These are phyloP conservation scores for Masticophis lateralis DNA, from an alignment of 2,797 vertebrate genomes.

Conservation along the genomic window DNA sequence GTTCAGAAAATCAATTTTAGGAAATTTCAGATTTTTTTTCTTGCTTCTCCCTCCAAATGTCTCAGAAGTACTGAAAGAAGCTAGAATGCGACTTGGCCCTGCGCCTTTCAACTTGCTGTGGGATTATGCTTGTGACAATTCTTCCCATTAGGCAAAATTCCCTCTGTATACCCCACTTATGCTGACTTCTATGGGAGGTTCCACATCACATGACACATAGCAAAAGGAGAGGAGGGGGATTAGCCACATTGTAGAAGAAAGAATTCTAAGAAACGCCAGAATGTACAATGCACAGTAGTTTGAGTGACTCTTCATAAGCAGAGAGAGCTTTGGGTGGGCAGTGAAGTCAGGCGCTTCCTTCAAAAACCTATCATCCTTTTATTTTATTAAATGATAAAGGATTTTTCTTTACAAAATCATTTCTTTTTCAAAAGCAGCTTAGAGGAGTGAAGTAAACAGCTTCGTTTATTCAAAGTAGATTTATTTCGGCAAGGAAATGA, in stretches of 20 bases:
- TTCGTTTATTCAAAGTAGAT: not conserved
- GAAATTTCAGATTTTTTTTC: not conserved
- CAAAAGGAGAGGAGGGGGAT: not conserved
- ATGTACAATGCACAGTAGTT: not conserved
- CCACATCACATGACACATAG: not conserved
- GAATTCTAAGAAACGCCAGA: not conserved
- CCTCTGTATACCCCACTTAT: not conserved
- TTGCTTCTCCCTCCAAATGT: not conserved
- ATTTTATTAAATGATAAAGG: not conserved
- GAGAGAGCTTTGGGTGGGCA: not conserved
- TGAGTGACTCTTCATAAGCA: not conserved
- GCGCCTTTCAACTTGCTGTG: not conserved
- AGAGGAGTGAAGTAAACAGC: not conserved
- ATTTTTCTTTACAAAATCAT: not conserved
- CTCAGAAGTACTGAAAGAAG: not conserved
- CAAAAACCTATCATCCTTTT: not conserved
- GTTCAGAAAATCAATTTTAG: not conserved
- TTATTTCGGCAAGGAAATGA: not conserved
- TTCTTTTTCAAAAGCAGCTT: not conserved
- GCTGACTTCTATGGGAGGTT: not conserved
- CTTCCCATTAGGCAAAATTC: not conserved
- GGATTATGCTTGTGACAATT: not conserved
- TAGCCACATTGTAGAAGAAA: not conserved
- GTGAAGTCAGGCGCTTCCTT: not conserved
- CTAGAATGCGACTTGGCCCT: not conserved